Percentiles rank a stretch among this genome's conserved stretches.
Evolutionary conservation across 1,140 invertebrate genomes (phyloP).

Genomic region (Pseudomyrmex concolor): DNA sequence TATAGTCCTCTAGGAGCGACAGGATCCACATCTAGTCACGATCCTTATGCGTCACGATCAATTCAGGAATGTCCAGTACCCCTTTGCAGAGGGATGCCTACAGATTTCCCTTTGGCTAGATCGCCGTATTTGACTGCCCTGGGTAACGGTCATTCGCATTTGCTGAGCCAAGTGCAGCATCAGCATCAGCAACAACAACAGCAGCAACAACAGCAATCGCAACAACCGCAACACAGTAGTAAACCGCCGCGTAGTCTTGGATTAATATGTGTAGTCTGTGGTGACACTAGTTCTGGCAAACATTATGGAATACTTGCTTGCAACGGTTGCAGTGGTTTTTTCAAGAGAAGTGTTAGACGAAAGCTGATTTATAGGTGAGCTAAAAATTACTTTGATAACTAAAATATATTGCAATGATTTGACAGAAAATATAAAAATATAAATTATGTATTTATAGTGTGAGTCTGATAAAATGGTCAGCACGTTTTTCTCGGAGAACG

Average conservation of each 20-base stretch:
- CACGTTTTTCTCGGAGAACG: not conserved
- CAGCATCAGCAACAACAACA: slow-evolving; percentile 76
- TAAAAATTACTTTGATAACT: not conserved
- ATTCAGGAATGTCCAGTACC: slow-evolving; percentile 81
- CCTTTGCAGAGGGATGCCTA: slow-evolving; percentile 80
- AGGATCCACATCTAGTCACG: slow-evolving; percentile 81
- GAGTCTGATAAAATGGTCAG: not conserved
- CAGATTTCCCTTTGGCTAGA: slow-evolving; percentile 79
- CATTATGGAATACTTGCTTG: slow-evolving; percentile 99
- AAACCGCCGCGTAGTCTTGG: slow-evolving; percentile 86
- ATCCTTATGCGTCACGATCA: slow-evolving; percentile 80
- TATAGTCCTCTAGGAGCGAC: slow-evolving; percentile 82
- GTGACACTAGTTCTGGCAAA: slow-evolving; percentile 98
- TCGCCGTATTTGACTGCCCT: slow-evolving; percentile 82
- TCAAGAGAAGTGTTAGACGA: slow-evolving; percentile 97
- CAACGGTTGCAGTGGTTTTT: slow-evolving; percentile 99
- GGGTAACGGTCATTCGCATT: slow-evolving; percentile 82
- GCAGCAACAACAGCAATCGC: slow-evolving; percentile 73
- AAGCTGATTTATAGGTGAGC: slow-evolving; percentile 98
- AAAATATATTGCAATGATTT: not conserved
- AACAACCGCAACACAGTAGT: slow-evolving; percentile 77
- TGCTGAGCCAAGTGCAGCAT: slow-evolving; percentile 79
- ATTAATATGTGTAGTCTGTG: slow-evolving; percentile 96
- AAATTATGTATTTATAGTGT: not conserved
- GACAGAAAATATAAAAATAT: not conserved